Evolutionary conservation across 2,797 vertebrate genomes (phyloP).

Genomic region (Xiphophorus birchmanni): DNA sequence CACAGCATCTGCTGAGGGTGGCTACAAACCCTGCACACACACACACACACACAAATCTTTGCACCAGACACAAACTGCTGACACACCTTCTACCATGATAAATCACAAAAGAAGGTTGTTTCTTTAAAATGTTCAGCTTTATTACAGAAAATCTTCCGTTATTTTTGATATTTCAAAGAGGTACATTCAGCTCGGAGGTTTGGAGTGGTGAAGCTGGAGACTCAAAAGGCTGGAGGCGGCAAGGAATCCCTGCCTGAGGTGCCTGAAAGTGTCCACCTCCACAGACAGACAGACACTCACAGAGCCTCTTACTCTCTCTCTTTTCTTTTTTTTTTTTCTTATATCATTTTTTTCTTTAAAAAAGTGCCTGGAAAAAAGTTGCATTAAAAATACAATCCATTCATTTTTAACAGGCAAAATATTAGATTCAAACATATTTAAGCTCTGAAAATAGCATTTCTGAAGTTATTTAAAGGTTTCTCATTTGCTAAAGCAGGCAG

Average conservation of each 20-base stretch:
- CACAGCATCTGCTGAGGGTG: slow-evolving; percentile 67
- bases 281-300: slow-evolving; percentile 56
- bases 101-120: slow-evolving; percentile 33
- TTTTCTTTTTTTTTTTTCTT: slow-evolving; percentile 38
- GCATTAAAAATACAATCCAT: slow-evolving; percentile 85
- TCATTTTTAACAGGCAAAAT: slow-evolving; percentile 78
- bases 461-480: slow-evolving; percentile 80
- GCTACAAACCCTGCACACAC: slow-evolving; percentile 14
- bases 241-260: slow-evolving; percentile 52
- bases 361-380: slow-evolving; percentile 82
- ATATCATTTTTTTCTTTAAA: slow-evolving; percentile 71
- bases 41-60: slow-evolving; percentile 11
- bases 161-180: slow-evolving; percentile 65
- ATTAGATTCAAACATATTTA: slow-evolving; percentile 74
- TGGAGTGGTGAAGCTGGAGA: slow-evolving; percentile 71
- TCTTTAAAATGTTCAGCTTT: slow-evolving; percentile 81
- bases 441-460: slow-evolving; percentile 84
- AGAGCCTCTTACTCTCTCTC: slow-evolving; percentile 59
- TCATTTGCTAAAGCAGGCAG: slow-evolving; percentile 76
- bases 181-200: slow-evolving; percentile 85
- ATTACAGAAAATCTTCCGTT: slow-evolving; percentile 80
- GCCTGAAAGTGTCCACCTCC: slow-evolving; percentile 55
- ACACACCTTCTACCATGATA: slow-evolving; percentile 14
- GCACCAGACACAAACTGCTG: slow-evolving; percentile 27
- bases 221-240: slow-evolving; percentile 61